Percentiles rank a stretch among this genome's conserved stretches.
phyloP scores from a whole-genome alignment of 2,113 vertebrate genomes.

The Fregetta grallaria region DNA sequence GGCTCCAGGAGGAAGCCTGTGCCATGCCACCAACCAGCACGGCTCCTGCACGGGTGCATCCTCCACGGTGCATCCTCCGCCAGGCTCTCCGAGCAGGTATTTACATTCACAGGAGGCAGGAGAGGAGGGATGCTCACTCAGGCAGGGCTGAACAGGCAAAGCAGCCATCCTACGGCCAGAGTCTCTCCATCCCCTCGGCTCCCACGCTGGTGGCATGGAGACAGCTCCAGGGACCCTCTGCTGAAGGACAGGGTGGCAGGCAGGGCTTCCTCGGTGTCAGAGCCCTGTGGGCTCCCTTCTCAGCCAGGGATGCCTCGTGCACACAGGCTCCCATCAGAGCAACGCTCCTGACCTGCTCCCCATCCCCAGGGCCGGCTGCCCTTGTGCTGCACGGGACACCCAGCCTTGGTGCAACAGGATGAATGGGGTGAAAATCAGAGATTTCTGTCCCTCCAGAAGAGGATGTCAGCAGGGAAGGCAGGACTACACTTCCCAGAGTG shows the following conservation, averaged over 20 bases:
- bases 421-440: background rate
- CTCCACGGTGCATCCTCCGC: rapidly evolving
- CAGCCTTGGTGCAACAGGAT: rapidly evolving
- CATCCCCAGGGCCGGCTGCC: background rate
- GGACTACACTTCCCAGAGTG: slow-evolving; percentile 68
- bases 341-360: rapidly evolving
- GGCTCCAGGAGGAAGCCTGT: background rate
- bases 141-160: background rate
- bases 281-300: background rate
- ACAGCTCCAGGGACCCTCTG: background rate
- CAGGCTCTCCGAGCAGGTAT: rapidly evolving
- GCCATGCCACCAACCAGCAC: background rate
- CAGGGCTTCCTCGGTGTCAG: background rate
- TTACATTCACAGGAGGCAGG: background rate
- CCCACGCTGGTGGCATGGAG: background rate
- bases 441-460: background rate
- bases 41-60: background rate
- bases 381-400: background rate
- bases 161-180: rapidly evolving
- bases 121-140: rapidly evolving
- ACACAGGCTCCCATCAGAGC: background rate
- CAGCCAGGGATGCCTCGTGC: background rate
- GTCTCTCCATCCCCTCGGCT: background rate
- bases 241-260: background rate
- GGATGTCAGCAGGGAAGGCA: background rate